phyloP scores from a whole-genome alignment of 2,797 vertebrate species.

The Leucoraja ocellata region DNA sequence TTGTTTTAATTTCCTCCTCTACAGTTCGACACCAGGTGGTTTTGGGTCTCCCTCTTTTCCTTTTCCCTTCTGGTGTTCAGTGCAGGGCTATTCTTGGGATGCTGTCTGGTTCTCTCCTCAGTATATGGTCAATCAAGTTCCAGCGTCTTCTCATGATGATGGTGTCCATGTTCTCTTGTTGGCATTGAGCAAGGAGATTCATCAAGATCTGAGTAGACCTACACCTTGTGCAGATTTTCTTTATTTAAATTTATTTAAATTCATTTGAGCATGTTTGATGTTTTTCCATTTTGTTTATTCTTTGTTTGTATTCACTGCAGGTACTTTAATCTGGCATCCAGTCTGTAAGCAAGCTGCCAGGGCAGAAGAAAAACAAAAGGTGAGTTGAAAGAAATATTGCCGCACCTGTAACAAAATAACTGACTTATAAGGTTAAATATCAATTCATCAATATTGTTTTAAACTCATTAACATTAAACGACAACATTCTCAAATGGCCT shows the following conservation, averaged over 20 bases:
- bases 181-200: not conserved
- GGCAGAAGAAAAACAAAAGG: conserved; percentile 88
- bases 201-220: not conserved
- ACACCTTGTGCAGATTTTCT: not conserved
- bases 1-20: too few relatives aligned
- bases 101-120: too few relatives aligned
- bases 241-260: not conserved
- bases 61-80: too few relatives aligned
- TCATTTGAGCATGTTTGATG: not conserved
- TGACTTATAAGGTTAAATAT: not conserved
- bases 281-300: conserved; percentile 38
- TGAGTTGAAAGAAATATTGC: conserved; percentile 48
- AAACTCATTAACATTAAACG: too few relatives aligned
- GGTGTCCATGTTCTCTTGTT: too few relatives aligned
- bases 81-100: too few relatives aligned
- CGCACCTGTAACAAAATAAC: not conserved
- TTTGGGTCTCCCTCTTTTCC: too few relatives aligned
- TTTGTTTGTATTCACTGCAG: conserved; percentile 53
- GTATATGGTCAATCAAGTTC: too few relatives aligned
- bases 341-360: conserved; percentile 86
- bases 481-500: not conserved
- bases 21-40: too few relatives aligned
- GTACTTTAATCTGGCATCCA: conserved; percentile 90
- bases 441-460: too few relatives aligned
- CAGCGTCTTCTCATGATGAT: too few relatives aligned